Percentiles rank a stretch among this genome's conserved stretches.
These are phyloP conservation scores for Hippopotamus amphibius DNA, from an alignment of 2,113 vertebrate genomes.

Conservation along the genomic window DNA sequence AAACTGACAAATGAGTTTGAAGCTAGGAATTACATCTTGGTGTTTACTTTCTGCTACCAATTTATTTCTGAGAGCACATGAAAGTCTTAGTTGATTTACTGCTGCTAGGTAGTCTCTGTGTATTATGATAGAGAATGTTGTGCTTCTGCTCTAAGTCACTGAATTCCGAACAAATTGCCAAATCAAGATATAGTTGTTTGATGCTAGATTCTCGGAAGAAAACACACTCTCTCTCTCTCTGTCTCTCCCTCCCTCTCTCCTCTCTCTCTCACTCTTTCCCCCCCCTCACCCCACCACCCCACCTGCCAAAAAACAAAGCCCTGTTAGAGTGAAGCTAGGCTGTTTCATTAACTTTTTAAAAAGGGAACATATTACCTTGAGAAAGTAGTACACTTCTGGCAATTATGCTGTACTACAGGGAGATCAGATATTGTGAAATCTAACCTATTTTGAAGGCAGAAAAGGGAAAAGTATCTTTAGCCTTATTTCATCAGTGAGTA, in stretches of 20 bases:
- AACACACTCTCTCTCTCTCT: neutral
- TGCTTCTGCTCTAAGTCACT: neutral
- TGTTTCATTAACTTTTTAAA: constrained; percentile 7
- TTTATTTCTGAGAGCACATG: neutral
- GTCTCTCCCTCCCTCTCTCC: too few species aligned
- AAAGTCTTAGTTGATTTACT: neutral
- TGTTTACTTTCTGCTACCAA: neutral
- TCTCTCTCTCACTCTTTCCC: too few species aligned
- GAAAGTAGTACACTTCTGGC: neutral
- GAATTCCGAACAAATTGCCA: neutral
- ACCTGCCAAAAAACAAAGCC: neutral
- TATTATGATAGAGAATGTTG: neutral
- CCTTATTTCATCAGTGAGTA: neutral
- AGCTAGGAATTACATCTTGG: constrained; percentile 13
- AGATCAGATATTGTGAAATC: constrained; percentile 37
- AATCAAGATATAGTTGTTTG: neutral
- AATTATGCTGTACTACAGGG: neutral
- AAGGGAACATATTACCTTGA: neutral
- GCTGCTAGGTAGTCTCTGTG: neutral
- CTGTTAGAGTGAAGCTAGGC: neutral
- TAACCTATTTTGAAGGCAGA: neutral
- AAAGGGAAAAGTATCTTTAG: neutral
- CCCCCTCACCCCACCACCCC: neutral
- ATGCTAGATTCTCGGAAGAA: neutral
- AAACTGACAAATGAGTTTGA: constrained; percentile 20